Percentiles rank a stretch among this genome's conserved stretches.
Evolutionary conservation across 2,113 vertebrate genomes (phyloP).

Genomic region (Cryptotis parvus): DNA sequence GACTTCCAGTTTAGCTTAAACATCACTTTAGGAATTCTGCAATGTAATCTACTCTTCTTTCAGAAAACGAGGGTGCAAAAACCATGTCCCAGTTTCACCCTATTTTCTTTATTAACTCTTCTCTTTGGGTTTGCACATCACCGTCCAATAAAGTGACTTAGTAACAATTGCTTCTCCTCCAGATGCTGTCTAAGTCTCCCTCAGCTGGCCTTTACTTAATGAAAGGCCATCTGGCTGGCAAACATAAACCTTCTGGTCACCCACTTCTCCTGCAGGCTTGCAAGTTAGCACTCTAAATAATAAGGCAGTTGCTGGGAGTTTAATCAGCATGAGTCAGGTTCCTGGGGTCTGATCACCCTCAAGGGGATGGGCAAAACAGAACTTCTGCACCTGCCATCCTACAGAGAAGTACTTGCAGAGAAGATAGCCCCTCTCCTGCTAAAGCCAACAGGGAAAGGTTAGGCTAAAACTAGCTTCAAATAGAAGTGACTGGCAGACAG

Average conservation of each 20-base stretch:
- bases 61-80: conserved; percentile 11
- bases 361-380: neutral
- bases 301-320: neutral
- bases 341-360: too few relatives aligned
- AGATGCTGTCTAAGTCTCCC: neutral
- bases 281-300: neutral
- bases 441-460: neutral
- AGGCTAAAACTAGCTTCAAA: neutral
- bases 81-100: neutral
- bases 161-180: neutral
- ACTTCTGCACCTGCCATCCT: neutral
- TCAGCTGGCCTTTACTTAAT: neutral
- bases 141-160: neutral
- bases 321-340: neutral
- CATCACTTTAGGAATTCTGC: conserved; percentile 6
- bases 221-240: neutral
- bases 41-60: neutral
- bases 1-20: neutral
- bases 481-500: neutral
- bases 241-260: neutral
- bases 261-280: neutral
- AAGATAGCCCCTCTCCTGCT: neutral
- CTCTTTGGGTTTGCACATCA: neutral
- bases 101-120: neutral
- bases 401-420: neutral